These are phyloP conservation scores for Notodonta ziczac DNA, from an alignment of 2,888 invertebrate genomes.

Conservation along the genomic window DNA sequence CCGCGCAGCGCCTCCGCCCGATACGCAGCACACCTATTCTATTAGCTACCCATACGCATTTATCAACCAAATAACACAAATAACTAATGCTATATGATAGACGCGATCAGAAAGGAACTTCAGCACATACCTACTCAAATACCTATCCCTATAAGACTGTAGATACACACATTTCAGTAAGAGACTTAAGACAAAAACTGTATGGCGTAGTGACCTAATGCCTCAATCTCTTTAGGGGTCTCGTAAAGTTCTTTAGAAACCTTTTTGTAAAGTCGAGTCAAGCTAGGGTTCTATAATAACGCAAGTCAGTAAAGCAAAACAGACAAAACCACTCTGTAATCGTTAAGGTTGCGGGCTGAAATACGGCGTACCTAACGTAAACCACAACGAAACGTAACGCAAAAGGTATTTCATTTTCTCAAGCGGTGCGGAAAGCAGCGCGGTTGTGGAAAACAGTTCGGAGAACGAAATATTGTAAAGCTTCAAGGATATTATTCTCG, in stretches of 20 bases:
- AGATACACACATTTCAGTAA: no score
- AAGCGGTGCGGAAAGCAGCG: slow-evolving; percentile 35
- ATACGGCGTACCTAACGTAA: slow-evolving; percentile 39
- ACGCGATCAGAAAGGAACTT: not conserved
- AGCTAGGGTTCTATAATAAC: slow-evolving; percentile 45
- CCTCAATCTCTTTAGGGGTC: slow-evolving; percentile 48
- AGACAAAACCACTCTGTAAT: slow-evolving; percentile 46
- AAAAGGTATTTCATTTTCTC: slow-evolving; percentile 46
- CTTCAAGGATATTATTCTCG: slow-evolving; percentile 16
- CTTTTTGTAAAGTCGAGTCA: slow-evolving; percentile 46
- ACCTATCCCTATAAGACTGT: not conserved
- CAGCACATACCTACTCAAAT: not conserved
- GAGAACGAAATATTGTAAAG: slow-evolving; percentile 30
- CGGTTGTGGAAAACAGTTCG: slow-evolving; percentile 32
- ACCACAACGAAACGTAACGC: slow-evolving; percentile 47
- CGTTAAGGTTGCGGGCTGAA: slow-evolving; percentile 44
- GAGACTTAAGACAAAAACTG: not conserved
- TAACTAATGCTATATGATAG: not conserved
- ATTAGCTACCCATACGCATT: slow-evolving; percentile 57
- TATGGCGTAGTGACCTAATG: slow-evolving; percentile 58
- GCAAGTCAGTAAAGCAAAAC: slow-evolving; percentile 49
- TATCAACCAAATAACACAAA: slow-evolving; percentile 3
- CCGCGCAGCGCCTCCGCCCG: slow-evolving; percentile 59
- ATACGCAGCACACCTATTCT: slow-evolving; percentile 66
- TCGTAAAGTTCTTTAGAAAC: slow-evolving; percentile 59